phyloP scores from a whole-genome alignment of 2,113 vertebrate species.

The Nasalis larvatus region DNA sequence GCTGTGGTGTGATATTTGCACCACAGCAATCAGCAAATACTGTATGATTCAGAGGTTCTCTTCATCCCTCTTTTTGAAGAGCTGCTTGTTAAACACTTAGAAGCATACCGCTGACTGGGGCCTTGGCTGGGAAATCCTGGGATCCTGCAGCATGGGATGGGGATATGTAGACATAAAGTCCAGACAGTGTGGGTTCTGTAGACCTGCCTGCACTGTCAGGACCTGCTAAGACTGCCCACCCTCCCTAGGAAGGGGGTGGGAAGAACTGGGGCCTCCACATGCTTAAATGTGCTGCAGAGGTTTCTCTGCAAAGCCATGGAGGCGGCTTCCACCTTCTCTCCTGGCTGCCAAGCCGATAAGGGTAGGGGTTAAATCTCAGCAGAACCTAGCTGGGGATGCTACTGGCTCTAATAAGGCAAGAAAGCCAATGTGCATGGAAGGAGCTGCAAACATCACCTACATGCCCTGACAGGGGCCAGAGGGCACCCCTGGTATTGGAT shows the following conservation, averaged over 20 bases:
- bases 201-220: rapidly evolving
- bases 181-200: background rate
- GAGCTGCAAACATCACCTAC: background rate
- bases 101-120: background rate
- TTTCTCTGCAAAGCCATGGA: background rate
- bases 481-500: too few relatives aligned
- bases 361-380: background rate
- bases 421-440: background rate
- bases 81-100: background rate
- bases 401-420: background rate
- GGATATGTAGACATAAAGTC: background rate
- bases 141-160: background rate
- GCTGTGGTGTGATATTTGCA: background rate
- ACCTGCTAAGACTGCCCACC: background rate
- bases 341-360: background rate
- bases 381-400: background rate
- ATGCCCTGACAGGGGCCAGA: background rate
- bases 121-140: background rate
- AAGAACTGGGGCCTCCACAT: rapidly evolving
- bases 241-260: background rate
- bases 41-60: background rate
- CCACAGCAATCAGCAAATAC: background rate
- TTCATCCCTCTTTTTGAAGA: background rate
- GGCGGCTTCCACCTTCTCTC: background rate
- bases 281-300: too few relatives aligned